These are phyloP conservation scores for Hyppa rectilinea DNA, from an alignment of 2,888 invertebrate species.

Conservation along the genomic window DNA sequence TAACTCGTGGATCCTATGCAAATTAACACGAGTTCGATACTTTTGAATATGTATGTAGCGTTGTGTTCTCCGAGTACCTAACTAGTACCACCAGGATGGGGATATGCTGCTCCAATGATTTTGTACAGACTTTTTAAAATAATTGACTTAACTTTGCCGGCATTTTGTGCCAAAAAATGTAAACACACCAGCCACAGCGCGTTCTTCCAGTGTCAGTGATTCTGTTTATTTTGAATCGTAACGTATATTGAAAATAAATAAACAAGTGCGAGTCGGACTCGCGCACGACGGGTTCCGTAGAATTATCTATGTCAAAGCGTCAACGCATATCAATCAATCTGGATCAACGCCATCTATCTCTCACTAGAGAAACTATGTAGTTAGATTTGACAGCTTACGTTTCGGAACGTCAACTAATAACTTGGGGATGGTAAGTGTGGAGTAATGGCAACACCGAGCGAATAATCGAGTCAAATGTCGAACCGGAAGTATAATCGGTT, in stretches of 20 bases:
- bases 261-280: too few relatives aligned
- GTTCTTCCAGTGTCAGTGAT: neutral
- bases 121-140: constrained; percentile 5
- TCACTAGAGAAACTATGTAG: too few relatives aligned
- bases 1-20: constrained; percentile 59
- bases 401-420: too few relatives aligned
- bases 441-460: too few relatives aligned
- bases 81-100: constrained; percentile 16
- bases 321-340: too few relatives aligned
- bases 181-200: neutral
- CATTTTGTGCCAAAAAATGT: neutral
- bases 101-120: constrained; percentile 11
- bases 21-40: constrained; percentile 68
- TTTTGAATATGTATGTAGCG: constrained; percentile 69
- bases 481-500: too few relatives aligned
- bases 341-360: too few relatives aligned
- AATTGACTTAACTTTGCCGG: neutral
- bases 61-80: constrained; percentile 31
- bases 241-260: neutral
- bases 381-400: too few relatives aligned
- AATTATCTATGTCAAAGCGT: too few relatives aligned
- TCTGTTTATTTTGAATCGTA: neutral
- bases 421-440: too few relatives aligned
- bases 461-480: too few relatives aligned
- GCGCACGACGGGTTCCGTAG: too few relatives aligned